These are phyloP conservation scores for Homarus americanus DNA, from an alignment of 1,140 invertebrate species.

Conservation along the genomic window DNA sequence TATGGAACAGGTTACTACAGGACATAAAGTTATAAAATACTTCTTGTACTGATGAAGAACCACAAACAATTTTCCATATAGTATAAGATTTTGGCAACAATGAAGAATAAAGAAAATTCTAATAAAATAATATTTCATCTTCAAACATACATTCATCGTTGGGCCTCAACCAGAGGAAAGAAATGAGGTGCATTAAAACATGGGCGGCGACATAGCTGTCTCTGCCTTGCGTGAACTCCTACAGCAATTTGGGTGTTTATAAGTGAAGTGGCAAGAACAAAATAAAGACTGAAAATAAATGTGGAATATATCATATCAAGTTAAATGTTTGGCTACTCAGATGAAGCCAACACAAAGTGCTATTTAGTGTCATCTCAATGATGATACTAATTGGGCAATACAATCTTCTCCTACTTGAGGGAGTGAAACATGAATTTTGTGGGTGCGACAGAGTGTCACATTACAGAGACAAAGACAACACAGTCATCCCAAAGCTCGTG, in stretches of 20 bases:
- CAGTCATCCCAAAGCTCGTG: conserved; percentile 34
- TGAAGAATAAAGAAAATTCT: no score
- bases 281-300: neutral
- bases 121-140: neutral
- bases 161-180: conserved; percentile 8
- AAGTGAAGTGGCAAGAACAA: neutral
- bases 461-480: conserved; percentile 55
- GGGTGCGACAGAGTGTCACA: conserved; percentile 15
- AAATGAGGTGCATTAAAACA: conserved; percentile 41
- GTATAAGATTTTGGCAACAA: no score
- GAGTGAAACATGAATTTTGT: neutral
- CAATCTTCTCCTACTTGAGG: neutral
- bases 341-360: neutral
- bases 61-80: no score
- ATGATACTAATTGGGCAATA: neutral
- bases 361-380: neutral
- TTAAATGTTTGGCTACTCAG: neutral
- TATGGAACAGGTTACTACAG: neutral
- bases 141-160: neutral
- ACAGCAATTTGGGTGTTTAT: neutral
- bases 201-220: conserved; percentile 46
- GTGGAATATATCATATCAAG: neutral
- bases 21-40: neutral
- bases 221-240: conserved; percentile 30
- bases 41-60: no score